A percentile compares a stretch with the other conserved stretches of the same genome.
phyloP scores from a whole-genome alignment of 2,113 vertebrate genomes.

The Nansenia antarctica region DNA sequence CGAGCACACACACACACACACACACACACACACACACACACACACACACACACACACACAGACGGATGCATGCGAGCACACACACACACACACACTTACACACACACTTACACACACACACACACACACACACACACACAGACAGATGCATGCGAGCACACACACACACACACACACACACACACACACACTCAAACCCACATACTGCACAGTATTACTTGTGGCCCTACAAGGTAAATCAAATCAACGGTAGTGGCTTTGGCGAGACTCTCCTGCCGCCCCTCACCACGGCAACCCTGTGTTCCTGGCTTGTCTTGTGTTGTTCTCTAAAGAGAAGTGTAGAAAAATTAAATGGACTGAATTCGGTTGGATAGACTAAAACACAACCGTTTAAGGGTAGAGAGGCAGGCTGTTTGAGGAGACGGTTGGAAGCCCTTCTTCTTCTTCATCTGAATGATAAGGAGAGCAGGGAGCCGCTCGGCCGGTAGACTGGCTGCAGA shows the following conservation, averaged over 20 bases:
- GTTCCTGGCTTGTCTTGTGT: too few relatives aligned
- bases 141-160: neutral
- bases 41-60: neutral
- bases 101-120: neutral
- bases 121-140: neutral
- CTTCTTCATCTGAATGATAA: constrained; percentile 40
- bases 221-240: too few relatives aligned
- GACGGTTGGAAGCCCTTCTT: constrained; percentile 9
- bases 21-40: neutral
- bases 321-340: too few relatives aligned
- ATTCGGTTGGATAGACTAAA: neutral
- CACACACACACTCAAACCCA: neutral
- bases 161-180: neutral
- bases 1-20: neutral
- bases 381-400: constrained; percentile 12
- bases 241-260: neutral
- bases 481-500: neutral
- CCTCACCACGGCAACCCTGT: neutral
- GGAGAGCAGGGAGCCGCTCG: constrained; percentile 1
- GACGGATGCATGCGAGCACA: neutral
- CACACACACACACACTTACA: neutral
- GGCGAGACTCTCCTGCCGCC: neutral
- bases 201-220: constrained; percentile 9
- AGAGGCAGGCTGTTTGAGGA: constrained; percentile 8
- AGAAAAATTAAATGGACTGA: neutral